Conservation (phyloP, 2,113 vertebrate species). For the Upupa epops region DNA sequence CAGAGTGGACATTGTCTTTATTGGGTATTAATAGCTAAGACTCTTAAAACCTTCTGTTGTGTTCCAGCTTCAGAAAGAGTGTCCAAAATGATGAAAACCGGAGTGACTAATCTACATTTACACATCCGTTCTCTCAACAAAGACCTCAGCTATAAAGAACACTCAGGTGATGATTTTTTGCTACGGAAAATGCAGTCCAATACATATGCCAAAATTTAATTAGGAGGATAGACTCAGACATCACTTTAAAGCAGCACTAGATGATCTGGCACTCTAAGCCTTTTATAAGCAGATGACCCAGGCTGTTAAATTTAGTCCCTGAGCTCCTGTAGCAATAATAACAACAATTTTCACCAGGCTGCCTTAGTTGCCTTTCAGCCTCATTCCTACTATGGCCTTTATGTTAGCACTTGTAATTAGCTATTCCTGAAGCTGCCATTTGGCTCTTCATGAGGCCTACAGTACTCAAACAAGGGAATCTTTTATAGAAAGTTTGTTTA, state of each 20-base stretch:
- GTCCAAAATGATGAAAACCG: neutral
- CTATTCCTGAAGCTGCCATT: neutral
- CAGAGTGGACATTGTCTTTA: neutral
- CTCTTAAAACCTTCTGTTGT: neutral
- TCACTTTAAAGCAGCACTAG: neutral
- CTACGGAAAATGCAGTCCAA: neutral
- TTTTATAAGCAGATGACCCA: neutral
- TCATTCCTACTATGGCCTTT: neutral
- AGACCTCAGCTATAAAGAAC: neutral
- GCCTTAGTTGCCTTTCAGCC: neutral
- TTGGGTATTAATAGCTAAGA: neutral
- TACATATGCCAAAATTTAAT: neutral
- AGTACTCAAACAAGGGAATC: neutral
- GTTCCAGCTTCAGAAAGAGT: neutral
- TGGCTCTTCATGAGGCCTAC: neutral
- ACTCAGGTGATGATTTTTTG: neutral
- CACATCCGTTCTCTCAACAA: neutral
- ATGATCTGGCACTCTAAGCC: neutral
- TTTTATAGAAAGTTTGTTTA: neutral
- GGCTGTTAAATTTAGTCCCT: neutral
- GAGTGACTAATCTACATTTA: neutral
- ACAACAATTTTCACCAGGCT: neutral
- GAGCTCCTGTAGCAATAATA: neutral
- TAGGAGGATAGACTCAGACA: neutral
- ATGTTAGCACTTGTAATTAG: neutral